Evolutionary conservation across 2,888 invertebrate species (phyloP).

Genomic region (Bibio marci): DNA sequence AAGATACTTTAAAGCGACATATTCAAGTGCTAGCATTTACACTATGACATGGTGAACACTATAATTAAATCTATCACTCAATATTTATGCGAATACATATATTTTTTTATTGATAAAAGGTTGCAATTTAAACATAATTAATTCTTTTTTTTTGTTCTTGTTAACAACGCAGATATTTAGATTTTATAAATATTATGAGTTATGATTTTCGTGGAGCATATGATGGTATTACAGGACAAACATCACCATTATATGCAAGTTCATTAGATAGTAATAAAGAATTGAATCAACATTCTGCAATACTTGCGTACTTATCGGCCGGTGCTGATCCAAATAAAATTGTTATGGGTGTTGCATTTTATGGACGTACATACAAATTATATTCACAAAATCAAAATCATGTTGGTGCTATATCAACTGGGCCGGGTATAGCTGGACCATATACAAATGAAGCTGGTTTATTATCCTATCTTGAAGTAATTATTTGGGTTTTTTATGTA

Average conservation of each 20-base stretch:
- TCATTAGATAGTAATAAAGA: slow-evolving; percentile 12
- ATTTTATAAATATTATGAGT: slow-evolving; percentile 38
- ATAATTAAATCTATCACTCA: too few species aligned
- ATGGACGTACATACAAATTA: slow-evolving; percentile 28
- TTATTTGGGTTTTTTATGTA: too few species aligned
- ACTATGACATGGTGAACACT: too few species aligned
- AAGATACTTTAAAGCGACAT: too few species aligned
- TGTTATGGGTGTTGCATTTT: slow-evolving; percentile 26
- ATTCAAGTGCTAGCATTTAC: too few species aligned
- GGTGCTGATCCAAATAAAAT: slow-evolving; percentile 25
- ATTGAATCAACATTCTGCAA: slow-evolving; percentile 28
- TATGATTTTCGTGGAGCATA: slow-evolving; percentile 39
- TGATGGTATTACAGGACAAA: slow-evolving; percentile 31
- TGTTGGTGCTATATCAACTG: slow-evolving; percentile 29
- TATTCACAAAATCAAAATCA: slow-evolving; percentile 19
- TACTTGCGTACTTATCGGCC: slow-evolving; percentile 22
- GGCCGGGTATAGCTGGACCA: slow-evolving; percentile 30
- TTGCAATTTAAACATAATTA: too few species aligned
- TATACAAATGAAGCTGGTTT: slow-evolving; percentile 32
- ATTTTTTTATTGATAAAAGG: too few species aligned
- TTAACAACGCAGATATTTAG: slow-evolving; percentile 29
- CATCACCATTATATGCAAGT: slow-evolving; percentile 31
- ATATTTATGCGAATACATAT: too few species aligned
- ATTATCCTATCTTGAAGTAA: slow-evolving; percentile 37
- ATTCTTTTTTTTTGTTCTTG: too few species aligned